Percentiles rank a stretch among this genome's conserved stretches.
Conservation (phyloP, 2,113 vertebrate species). For the Porphyrio hochstetteri region DNA sequence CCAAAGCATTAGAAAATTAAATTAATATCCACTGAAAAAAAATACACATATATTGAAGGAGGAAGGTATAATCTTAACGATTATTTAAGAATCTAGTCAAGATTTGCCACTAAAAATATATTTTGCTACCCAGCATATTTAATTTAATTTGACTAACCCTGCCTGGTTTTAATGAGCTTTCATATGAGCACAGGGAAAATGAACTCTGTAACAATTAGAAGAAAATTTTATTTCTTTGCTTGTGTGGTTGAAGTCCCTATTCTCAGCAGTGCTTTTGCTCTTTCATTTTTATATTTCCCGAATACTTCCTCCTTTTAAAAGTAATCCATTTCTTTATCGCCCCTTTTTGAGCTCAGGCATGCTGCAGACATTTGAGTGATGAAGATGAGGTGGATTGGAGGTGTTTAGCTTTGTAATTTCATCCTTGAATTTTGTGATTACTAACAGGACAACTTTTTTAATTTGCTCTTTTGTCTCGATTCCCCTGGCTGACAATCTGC, state of each 20-base stretch:
- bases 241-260: slow-evolving; percentile 54
- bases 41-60: not conserved
- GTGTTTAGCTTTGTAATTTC: slow-evolving; percentile 97
- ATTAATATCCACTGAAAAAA: not conserved
- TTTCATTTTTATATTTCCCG: slow-evolving; percentile 58
- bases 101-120: not conserved
- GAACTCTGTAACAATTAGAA: slow-evolving; percentile 42
- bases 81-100: too few relatives aligned
- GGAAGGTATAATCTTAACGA: not conserved
- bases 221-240: slow-evolving; percentile 48
- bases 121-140: not conserved
- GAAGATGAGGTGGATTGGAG: slow-evolving; percentile 79
- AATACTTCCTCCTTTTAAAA: slow-evolving; percentile 79
- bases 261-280: slow-evolving; percentile 55
- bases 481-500: slow-evolving; percentile 95
- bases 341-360: slow-evolving; percentile 41
- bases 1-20: not conserved
- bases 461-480: slow-evolving; percentile 99
- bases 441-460: slow-evolving; percentile 99
- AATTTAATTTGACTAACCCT: not conserved
- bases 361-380: slow-evolving; percentile 75
- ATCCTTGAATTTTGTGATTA: slow-evolving; percentile 99
- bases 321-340: slow-evolving; percentile 78
- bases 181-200: slow-evolving; percentile 2
- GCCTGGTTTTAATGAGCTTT: slow-evolving; percentile 37